These are phyloP conservation scores for Elymnias hypermnestra DNA, from an alignment of 1,140 invertebrate species.

Conservation along the genomic window DNA sequence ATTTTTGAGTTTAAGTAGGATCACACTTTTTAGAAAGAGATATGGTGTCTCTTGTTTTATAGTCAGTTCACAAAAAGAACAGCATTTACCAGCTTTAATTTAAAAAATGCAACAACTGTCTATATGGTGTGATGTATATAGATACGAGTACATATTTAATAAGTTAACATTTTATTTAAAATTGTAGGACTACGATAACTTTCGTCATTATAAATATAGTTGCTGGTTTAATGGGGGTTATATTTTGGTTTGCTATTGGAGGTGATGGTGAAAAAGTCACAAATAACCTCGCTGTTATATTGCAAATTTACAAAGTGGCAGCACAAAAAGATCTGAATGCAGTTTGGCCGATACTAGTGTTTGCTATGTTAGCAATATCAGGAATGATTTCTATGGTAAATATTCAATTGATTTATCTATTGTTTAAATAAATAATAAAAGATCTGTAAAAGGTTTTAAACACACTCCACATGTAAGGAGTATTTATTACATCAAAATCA, in stretches of 20 bases:
- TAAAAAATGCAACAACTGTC: no score
- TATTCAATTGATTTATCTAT: no score
- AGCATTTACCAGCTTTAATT: no score
- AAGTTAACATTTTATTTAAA: not conserved
- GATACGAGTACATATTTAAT: no score
- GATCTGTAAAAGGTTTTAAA: not conserved
- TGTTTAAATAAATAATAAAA: no score
- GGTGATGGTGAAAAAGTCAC: constrained; percentile 21
- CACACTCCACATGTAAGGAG: no score
- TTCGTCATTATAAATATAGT: constrained; percentile 34
- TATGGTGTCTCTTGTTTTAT: no score
- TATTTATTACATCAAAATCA: no score
- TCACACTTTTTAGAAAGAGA: no score
- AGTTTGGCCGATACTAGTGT: constrained; percentile 41
- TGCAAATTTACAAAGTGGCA: constrained; percentile 31
- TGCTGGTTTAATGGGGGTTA: constrained; percentile 34
- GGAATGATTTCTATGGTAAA: constrained; percentile 52
- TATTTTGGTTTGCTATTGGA: constrained; percentile 49
- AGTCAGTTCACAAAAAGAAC: no score
- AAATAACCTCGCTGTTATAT: constrained; percentile 33
- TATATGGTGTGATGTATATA: no score
- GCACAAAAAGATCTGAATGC: constrained; percentile 22
- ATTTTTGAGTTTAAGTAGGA: no score
- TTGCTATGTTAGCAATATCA: constrained; percentile 38
- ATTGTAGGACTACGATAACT: constrained; percentile 43